phyloP scores from a whole-genome alignment of 2,797 vertebrate genomes.

The Amniataba percoides region DNA sequence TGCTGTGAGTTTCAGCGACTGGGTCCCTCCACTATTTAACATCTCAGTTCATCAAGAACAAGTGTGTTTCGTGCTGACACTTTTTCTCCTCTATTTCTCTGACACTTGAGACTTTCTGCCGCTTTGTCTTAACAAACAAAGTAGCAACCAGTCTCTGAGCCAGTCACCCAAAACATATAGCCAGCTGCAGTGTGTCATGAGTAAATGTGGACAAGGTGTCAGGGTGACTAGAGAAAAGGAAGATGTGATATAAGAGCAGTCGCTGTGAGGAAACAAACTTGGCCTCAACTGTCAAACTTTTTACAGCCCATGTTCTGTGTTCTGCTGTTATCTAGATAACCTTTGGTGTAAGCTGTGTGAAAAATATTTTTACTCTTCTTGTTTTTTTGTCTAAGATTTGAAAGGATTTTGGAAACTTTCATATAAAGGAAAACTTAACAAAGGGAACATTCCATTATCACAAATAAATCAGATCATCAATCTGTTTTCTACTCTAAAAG shows the following conservation, averaged over 20 bases:
- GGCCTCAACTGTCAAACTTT: slow-evolving; percentile 31
- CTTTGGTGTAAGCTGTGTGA: background rate
- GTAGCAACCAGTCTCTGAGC: slow-evolving; percentile 39
- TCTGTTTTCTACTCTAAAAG: slow-evolving; percentile 10
- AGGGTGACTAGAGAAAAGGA: slow-evolving; percentile 16
- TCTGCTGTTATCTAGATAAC: background rate
- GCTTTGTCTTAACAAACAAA: slow-evolving; percentile 41
- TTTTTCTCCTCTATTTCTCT: slow-evolving; percentile 24
- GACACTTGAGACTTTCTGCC: slow-evolving; percentile 28
- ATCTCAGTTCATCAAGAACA: slow-evolving; percentile 40
- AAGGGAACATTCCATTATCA: background rate
- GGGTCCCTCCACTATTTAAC: slow-evolving; percentile 26
- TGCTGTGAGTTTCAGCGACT: slow-evolving; percentile 9
- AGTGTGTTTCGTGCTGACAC: slow-evolving; percentile 35
- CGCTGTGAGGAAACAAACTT: slow-evolving; percentile 15
- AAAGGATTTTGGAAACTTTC: background rate
- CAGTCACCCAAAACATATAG: slow-evolving; percentile 46
- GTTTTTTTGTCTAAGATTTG: background rate
- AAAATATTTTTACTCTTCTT: background rate
- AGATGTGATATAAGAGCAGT: slow-evolving; percentile 9
- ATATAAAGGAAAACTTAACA: background rate
- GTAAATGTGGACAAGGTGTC: slow-evolving; percentile 31
- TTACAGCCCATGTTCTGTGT: background rate
- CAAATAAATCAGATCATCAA: background rate
- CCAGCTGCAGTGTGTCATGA: slow-evolving; percentile 42